Percentiles rank a stretch among this genome's conserved stretches.
Evolutionary conservation across 1,140 invertebrate species (phyloP).

Genomic region (Achroia grisella): DNA sequence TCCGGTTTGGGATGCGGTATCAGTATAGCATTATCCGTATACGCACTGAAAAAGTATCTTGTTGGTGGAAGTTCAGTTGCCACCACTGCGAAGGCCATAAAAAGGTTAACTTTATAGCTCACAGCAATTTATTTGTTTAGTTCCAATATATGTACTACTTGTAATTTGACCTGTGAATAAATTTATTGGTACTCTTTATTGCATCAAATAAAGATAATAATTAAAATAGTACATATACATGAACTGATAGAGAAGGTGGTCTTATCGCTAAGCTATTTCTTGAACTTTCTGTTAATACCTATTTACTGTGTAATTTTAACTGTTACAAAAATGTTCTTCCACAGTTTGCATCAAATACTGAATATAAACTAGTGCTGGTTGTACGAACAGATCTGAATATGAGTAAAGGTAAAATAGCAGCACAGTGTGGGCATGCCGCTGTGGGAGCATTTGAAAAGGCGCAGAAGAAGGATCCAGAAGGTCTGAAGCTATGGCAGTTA

Average conservation of each 20-base stretch:
- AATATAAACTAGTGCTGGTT: conserved; percentile 89
- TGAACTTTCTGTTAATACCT: no score
- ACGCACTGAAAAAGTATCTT: conserved; percentile 39
- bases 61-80: conserved; percentile 10
- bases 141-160: no score
- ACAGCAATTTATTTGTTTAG: no score
- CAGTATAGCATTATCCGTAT: conserved; percentile 52
- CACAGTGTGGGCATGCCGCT: conserved; percentile 94
- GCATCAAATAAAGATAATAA: no score
- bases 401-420: conserved; percentile 95
- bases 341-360: conserved; percentile 52
- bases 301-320: no score
- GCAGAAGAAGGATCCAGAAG: conserved; percentile 74
- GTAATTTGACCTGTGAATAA: no score
- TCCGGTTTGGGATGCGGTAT: conserved; percentile 54
- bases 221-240: no score
- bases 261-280: no score
- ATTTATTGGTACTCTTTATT: no score
- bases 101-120: conserved; percentile 12
- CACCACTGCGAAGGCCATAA: conserved; percentile 26
- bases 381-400: conserved; percentile 93
- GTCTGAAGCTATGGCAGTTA: conserved; percentile 83
- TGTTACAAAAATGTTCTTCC: no score
- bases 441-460: conserved; percentile 85
- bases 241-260: no score